A percentile compares a stretch with the other conserved stretches of the same genome.
phyloP scores from a whole-genome alignment of 1,140 invertebrate species.

The Oryctes rhinoceros region DNA sequence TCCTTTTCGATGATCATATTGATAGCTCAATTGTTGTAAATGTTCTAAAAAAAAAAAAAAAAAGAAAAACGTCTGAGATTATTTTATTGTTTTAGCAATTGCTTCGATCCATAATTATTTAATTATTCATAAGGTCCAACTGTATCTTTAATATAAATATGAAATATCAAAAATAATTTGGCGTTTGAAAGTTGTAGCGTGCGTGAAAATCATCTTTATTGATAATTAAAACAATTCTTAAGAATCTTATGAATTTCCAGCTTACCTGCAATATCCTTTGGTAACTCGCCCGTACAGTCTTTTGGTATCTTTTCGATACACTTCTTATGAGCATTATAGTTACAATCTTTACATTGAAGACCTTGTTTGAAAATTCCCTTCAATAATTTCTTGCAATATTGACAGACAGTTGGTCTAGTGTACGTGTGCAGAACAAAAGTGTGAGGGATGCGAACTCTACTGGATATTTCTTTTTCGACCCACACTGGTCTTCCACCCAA shows the following conservation, averaged over 20 bases:
- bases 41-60: too few species aligned
- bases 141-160: too few species aligned
- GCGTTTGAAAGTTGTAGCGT: too few species aligned
- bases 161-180: too few species aligned
- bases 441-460: constrained; percentile 87
- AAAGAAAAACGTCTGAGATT: too few species aligned
- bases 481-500: constrained; percentile 77
- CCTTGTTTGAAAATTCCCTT: constrained; percentile 97
- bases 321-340: constrained; percentile 98
- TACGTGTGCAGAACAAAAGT: constrained; percentile 93
- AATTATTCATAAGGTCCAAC: too few species aligned
- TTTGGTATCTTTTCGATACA: constrained; percentile 94
- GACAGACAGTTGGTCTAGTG: constrained; percentile 94
- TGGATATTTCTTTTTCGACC: constrained; percentile 77
- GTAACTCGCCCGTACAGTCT: constrained; percentile 90
- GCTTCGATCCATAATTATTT: too few species aligned
- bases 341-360: constrained; percentile 97
- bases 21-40: too few species aligned
- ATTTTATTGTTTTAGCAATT: too few species aligned
- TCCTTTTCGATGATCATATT: too few species aligned
- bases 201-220: too few species aligned
- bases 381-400: constrained; percentile 93
- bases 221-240: too few species aligned
- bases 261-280: constrained; percentile 65
- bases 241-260: neutral